Percentiles rank a stretch among this genome's conserved stretches.
Conservation (phyloP, 2,888 invertebrate species). For the Drosophila borborema region DNA sequence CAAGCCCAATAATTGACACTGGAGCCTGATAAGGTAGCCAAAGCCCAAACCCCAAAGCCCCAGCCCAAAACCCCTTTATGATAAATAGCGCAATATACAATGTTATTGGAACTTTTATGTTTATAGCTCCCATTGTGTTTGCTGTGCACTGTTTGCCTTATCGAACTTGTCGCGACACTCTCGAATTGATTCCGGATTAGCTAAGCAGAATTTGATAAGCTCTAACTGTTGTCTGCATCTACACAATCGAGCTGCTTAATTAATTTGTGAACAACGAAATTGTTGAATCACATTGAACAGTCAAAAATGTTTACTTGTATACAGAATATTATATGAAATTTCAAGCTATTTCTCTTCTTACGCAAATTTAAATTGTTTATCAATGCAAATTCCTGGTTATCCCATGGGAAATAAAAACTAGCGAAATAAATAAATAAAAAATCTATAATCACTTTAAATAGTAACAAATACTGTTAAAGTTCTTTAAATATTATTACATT, state of each 20-base stretch:
- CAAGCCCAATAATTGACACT: background rate
- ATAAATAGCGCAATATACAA: slow-evolving; percentile 6
- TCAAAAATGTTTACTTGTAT: background rate
- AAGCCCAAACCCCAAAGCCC: slow-evolving; percentile 3
- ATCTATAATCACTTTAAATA: too few species aligned
- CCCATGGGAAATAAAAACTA: too few species aligned
- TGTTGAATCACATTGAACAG: background rate
- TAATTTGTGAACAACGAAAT: slow-evolving; percentile 23
- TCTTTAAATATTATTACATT: too few species aligned
- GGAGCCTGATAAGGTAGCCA: slow-evolving; percentile 26
- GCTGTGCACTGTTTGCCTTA: slow-evolving; percentile 33
- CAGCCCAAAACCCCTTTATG: slow-evolving; percentile 24
- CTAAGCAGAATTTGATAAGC: slow-evolving; percentile 6
- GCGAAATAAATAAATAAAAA: too few species aligned
- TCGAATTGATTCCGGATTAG: slow-evolving; percentile 39
- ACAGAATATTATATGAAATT: background rate
- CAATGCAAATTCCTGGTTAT: too few species aligned
- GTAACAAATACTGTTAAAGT: too few species aligned
- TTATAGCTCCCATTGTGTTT: slow-evolving; percentile 35
- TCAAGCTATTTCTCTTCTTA: background rate
- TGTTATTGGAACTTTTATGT: slow-evolving; percentile 11
- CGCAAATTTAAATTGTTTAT: too few species aligned
- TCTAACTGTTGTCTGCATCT: background rate
- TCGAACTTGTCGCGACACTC: slow-evolving; percentile 24
- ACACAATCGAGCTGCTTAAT: slow-evolving; percentile 20